Percentiles rank a stretch among this genome's conserved stretches.
These are phyloP conservation scores for Sturnus vulgaris DNA, from an alignment of 2,113 vertebrate genomes.

Conservation along the genomic window DNA sequence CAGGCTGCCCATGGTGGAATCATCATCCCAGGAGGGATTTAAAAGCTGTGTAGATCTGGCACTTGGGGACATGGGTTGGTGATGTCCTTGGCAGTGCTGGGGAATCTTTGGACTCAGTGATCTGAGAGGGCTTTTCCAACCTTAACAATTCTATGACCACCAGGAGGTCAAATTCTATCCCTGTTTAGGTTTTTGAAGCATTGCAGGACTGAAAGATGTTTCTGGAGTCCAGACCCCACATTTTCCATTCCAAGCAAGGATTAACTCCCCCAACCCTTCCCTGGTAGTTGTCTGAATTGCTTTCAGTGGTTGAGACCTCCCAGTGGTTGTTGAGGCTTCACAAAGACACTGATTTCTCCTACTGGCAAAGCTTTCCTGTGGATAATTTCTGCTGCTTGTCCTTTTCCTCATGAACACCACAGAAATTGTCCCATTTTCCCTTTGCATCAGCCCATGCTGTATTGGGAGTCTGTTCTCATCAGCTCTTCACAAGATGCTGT, in stretches of 20 bases:
- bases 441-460: background rate
- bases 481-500: background rate
- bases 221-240: background rate
- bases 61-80: background rate
- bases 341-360: background rate
- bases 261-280: background rate
- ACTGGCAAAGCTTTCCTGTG: background rate
- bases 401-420: background rate
- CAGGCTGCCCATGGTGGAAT: background rate
- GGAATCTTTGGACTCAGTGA: background rate
- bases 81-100: background rate
- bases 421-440: background rate
- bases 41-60: background rate
- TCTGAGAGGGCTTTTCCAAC: background rate
- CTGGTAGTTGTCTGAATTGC: background rate
- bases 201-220: background rate
- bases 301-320: background rate
- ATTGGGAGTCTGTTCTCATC: background rate
- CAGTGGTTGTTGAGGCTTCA: background rate
- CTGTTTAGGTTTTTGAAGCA: background rate
- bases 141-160: background rate
- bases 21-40: background rate
- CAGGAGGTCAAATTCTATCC: background rate
- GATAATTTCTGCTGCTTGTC: background rate
- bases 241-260: background rate